A percentile compares a stretch with the other conserved stretches of the same genome.
phyloP scores from a whole-genome alignment of 1,140 invertebrate species.

The Camponotus pennsylvanicus region DNA sequence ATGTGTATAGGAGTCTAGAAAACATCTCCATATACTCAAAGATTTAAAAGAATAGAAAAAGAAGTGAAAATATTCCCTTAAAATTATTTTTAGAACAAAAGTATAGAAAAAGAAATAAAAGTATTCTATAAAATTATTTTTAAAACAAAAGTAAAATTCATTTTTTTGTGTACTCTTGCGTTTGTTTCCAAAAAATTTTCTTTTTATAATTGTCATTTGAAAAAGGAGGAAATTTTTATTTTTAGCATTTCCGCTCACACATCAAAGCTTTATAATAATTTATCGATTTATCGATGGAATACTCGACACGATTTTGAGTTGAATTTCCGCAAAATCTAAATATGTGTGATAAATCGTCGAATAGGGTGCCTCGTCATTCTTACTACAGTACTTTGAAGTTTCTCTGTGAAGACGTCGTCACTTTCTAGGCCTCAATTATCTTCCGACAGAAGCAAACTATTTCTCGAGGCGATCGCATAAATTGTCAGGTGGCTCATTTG shows the following conservation, averaged over 20 bases:
- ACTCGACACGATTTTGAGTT: background rate
- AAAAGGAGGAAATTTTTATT: background rate
- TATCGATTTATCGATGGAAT: background rate
- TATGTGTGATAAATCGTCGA: conserved; percentile 18
- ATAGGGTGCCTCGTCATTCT: conserved; percentile 29
- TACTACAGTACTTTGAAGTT: conserved; percentile 36
- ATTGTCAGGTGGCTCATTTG: conserved; percentile 46
- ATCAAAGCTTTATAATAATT: background rate
- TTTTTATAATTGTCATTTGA: background rate
- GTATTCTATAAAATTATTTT: background rate
- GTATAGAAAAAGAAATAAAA: background rate
- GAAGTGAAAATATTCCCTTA: background rate
- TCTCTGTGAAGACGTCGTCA: conserved; percentile 35
- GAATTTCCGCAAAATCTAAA: conserved; percentile 19
- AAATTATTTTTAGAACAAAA: no score
- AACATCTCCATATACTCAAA: background rate
- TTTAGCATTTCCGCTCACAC: background rate
- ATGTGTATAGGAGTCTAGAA: conserved; percentile 10
- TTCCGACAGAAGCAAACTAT: conserved; percentile 34
- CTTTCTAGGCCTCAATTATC: conserved; percentile 63
- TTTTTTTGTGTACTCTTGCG: background rate
- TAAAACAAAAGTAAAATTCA: background rate
- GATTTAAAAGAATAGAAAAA: background rate
- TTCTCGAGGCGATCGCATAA: conserved; percentile 53
- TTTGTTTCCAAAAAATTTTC: background rate